Evolutionary conservation across 2,113 vertebrate species (phyloP).

Genomic region (Peromyscus maniculatus): DNA sequence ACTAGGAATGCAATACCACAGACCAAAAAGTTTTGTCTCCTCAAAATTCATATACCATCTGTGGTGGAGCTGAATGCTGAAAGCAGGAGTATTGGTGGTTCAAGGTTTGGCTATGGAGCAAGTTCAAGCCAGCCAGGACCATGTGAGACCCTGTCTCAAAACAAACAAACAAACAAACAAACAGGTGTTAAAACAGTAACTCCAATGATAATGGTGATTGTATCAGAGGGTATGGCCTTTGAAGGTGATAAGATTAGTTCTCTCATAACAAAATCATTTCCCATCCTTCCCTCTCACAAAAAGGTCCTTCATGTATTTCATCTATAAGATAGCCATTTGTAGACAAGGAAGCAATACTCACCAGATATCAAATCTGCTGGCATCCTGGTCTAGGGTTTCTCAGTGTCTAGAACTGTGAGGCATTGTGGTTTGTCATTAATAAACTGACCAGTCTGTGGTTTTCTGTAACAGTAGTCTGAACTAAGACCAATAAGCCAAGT

Average conservation of each 20-base stretch:
- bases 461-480: background rate
- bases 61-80: too few relatives aligned
- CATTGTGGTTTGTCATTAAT: background rate
- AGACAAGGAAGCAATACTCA: background rate
- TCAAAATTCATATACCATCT: background rate
- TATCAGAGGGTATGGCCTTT: background rate
- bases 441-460: background rate
- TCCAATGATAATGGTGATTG: background rate
- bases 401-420: background rate
- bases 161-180: background rate
- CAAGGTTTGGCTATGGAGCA: background rate
- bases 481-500: background rate
- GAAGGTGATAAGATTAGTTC: background rate
- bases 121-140: background rate
- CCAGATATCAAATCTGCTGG: background rate
- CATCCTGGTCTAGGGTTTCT: background rate
- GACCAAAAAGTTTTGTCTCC: background rate
- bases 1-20: background rate
- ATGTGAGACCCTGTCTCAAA: background rate
- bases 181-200: background rate
- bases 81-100: background rate
- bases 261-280: background rate
- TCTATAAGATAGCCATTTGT: background rate
- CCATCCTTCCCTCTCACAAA: background rate
- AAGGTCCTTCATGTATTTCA: background rate